Evolutionary conservation across 2,888 invertebrate species (phyloP), one percentile per base, ranked within the genome.

Genomic region (Tetragnatha montana): DNA sequence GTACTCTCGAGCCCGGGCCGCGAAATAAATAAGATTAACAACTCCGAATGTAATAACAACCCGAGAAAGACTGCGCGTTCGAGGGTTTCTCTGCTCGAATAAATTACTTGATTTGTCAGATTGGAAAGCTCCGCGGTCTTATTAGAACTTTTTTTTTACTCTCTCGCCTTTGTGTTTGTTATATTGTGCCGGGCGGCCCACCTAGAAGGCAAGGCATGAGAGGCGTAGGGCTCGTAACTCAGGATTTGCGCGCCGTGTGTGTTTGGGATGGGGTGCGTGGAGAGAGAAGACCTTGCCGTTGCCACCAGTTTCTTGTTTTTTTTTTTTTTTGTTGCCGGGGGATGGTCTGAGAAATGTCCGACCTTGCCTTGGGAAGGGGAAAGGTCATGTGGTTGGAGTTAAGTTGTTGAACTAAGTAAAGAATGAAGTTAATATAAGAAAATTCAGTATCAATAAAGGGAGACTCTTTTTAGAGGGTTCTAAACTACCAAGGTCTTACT

Each of bases 31-130:
- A 35, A 19, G 80, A 80, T 60, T n/a, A 80, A 35, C 35, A 35
- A 35, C 35, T 35, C 35, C 35, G 35, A 35, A 35, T 35, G 35
- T 21, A 68, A 80, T 22, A 68, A 80, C 68, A 80, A 50, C 17
- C 49, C 35, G 35, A 35, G 35, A 35, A 50, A 76, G 76, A 80
- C 60, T 49, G 70, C 14, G 22, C n/a, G 19, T 60, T 14, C 35
- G 12, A 74, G 21, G 12, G 47, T 71, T 51, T 71, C 21, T 75
- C 76, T 81, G 69, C 60, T 49, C 22, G 73, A 51, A 89, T 89
- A 89, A 89, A 89, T 89, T 81, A 89, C 81, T 89, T 85, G 81
- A 89, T 89, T 85, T 89, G 89, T 89, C 89, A 85, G 85, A 50
- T 79, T n/a, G 49, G 60, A 51, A 83, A 75, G 14, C 22, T 14